Evolutionary conservation across 1,140 invertebrate species (phyloP).

Genomic region (Tachypleus tridentatus): DNA sequence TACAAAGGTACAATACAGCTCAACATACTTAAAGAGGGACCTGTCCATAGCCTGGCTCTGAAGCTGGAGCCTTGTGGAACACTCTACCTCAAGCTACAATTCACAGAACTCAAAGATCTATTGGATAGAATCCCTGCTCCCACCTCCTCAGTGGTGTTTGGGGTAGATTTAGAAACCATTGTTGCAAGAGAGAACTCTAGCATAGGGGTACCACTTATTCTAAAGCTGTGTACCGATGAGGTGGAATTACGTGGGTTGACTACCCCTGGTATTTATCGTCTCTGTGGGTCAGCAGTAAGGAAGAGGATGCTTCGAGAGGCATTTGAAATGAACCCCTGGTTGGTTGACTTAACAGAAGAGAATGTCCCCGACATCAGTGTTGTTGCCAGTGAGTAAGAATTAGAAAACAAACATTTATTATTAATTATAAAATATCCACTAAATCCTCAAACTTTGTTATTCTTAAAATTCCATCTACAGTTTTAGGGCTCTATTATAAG

Average conservation of each 20-base stretch:
- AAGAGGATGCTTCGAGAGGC: slow-evolving; percentile 87
- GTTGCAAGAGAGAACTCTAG: slow-evolving; percentile 57
- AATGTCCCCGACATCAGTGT: slow-evolving; percentile 98
- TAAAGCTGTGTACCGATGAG: slow-evolving; percentile 88
- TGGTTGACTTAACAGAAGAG: slow-evolving; percentile 85
- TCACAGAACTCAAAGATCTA: slow-evolving; percentile 77
- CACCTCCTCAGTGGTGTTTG: slow-evolving; percentile 51
- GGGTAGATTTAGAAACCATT: slow-evolving; percentile 78
- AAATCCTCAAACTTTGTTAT: too few species aligned
- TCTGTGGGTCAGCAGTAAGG: slow-evolving; percentile 93
- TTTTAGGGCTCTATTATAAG: too few species aligned
- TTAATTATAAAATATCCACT: too few species aligned
- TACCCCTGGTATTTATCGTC: slow-evolving; percentile 86
- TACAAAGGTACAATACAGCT: slow-evolving; percentile 81
- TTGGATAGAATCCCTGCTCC: slow-evolving; percentile 44
- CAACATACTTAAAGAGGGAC: slow-evolving; percentile 55
- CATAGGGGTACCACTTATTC: slow-evolving; percentile 65
- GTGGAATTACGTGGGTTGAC: slow-evolving; percentile 90
- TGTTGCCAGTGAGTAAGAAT: slow-evolving; percentile 57
- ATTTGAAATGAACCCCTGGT: slow-evolving; percentile 79
- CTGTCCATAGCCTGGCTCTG: slow-evolving; percentile 65
- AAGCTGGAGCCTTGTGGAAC: slow-evolving; percentile 83
- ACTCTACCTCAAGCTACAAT: slow-evolving; percentile 81
- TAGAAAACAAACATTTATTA: too few species aligned
- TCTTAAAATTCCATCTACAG: too few species aligned